Conservation (phyloP, 2,888 invertebrate genomes). For the Rhimphoctona megacephalus region DNA sequence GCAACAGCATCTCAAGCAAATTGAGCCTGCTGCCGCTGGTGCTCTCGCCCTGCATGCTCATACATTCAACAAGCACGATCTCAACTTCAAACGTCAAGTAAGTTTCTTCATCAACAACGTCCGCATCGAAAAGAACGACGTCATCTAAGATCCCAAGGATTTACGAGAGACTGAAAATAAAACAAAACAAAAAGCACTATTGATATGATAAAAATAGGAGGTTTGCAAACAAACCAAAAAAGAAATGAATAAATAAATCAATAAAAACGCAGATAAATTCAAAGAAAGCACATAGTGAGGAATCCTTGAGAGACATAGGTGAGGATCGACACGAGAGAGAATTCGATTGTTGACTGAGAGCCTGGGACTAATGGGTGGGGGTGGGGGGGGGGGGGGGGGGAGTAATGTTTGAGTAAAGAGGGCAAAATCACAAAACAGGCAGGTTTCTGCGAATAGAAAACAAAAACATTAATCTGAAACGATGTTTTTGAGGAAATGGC, state of each 20-base stretch:
- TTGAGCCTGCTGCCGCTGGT: conserved; percentile 82
- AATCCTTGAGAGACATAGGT: not conserved
- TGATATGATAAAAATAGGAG: not conserved
- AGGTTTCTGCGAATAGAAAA: not conserved
- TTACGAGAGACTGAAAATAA: conserved; percentile 24
- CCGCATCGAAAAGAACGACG: conserved; percentile 90
- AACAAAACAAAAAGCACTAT: not conserved
- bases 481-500: conserved; percentile 2
- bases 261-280: not conserved
- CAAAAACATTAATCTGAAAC: not conserved
- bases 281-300: not conserved
- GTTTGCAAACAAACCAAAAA: not conserved
- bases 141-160: conserved; percentile 73
- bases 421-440: not conserved
- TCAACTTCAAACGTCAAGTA: conserved; percentile 93
- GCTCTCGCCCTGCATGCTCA: conserved; percentile 84
- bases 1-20: conserved; percentile 79
- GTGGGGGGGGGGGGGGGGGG: not conserved
- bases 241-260: not conserved
- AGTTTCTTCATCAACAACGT: conserved; percentile 94
- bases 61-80: conserved; percentile 88
- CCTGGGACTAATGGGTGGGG: not conserved
- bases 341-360: conserved; percentile 11
- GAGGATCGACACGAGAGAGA: conserved; percentile 27
- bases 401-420: not conserved